Evolutionary conservation across 2,888 invertebrate genomes (phyloP).

Genomic region (Hermaeophaga mercurialis): DNA sequence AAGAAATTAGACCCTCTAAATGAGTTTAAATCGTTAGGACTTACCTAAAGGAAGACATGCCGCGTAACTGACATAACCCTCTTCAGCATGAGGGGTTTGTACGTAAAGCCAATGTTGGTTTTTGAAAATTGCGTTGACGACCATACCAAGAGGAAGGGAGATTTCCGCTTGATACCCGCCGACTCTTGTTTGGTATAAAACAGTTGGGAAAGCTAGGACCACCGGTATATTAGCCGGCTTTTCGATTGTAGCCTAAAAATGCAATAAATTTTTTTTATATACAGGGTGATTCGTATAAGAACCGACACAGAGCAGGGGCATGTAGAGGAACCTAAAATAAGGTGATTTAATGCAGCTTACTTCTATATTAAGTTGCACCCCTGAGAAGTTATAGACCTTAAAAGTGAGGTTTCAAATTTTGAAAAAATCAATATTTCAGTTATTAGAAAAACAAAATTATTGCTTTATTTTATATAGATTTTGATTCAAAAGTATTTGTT

Average conservation of each 20-base stretch:
- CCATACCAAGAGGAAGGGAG: slow-evolving; percentile 77
- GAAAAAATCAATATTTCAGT: too few relatives aligned
- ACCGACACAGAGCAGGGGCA: too few relatives aligned
- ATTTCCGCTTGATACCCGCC: slow-evolving; percentile 73
- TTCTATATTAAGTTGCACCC: too few relatives aligned
- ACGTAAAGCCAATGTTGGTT: slow-evolving; percentile 85
- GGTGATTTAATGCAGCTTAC: too few relatives aligned
- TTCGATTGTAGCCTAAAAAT: slow-evolving; percentile 71
- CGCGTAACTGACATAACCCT: slow-evolving; percentile 79
- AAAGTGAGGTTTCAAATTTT: too few relatives aligned
- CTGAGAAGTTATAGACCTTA: too few relatives aligned
- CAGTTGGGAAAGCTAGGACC: slow-evolving; percentile 75
- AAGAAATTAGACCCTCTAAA: neutral
- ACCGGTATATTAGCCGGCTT: slow-evolving; percentile 86
- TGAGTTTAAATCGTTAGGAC: neutral
- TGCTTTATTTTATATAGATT: too few relatives aligned
- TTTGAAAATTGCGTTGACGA: slow-evolving; percentile 85
- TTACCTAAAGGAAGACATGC: slow-evolving; percentile 77
- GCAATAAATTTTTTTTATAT: too few relatives aligned
- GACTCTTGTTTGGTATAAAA: slow-evolving; percentile 73
- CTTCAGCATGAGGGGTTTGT: slow-evolving; percentile 83
- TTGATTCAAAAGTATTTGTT: too few relatives aligned
- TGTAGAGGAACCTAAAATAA: too few relatives aligned
- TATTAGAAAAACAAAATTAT: too few relatives aligned
- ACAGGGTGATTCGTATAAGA: too few relatives aligned